Base-by-base conservation (phyloP, 23 tunicate genomes). In the Ciona savignyi region DNA sequence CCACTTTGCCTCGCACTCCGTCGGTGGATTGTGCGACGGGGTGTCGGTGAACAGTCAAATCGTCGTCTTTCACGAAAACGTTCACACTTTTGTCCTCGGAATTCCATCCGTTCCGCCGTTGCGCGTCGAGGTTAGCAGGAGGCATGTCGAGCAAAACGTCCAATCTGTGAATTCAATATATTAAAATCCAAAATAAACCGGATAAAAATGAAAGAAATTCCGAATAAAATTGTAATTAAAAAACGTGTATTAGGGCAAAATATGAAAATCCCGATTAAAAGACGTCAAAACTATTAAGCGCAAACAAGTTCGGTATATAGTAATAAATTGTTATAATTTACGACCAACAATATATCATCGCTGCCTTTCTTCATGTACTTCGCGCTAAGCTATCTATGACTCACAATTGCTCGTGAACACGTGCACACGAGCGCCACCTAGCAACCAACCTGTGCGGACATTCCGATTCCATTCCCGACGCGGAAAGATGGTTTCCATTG, bases 21-120 rank as follows among this genome's bases (percentile, higher is more conserved):
- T 95, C 99, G 63, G 99, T 88, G 35, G 99, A 95, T 70, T 95
- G 99, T n/a, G 96, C 95, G n/a, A 95, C 96, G 1, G 99, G 99
- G 31, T 90, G 93, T 31, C 99, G 67, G 77, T 95, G 99, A 63
- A 95, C 67, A 34, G 83, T 84, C 29, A 88, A 35, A 35, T 81
- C 99, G 34, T 85, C 86, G 60, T 89, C 84, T 74, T 84, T 91
- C 27, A 91, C 86, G 66, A 84, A 91, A 63, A 91, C 91, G 76
- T 91, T 91, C 60, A 77, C 78, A 51, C 91, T 84, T 72, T 91
- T 91, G 51, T 91, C 97, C 0, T 91, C 85, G 3, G 76, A 27
- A 72, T 85, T 91, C 97, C 97, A 91, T 4, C 97, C 97, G 61
- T 91, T 74, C 33, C 76, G 79, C 33, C 29, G 66, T 71, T 91